Conservation (phyloP, 2,113 vertebrate genomes). For the Passer montanus region DNA sequence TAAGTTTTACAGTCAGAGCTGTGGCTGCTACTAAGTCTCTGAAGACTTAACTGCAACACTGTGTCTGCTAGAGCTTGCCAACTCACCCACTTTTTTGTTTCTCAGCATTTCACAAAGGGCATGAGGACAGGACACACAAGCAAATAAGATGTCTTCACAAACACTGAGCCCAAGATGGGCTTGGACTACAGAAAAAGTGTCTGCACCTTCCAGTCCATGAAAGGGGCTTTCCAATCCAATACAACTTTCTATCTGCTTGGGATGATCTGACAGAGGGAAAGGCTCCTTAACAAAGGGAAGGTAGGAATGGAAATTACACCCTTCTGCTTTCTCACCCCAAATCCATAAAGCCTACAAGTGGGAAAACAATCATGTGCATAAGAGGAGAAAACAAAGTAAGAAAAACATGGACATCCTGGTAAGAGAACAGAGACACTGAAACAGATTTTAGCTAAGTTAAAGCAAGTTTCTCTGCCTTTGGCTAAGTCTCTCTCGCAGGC, state of each 20-base stretch:
- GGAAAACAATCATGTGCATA: not conserved
- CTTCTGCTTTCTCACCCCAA: not conserved
- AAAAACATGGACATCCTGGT: not conserved
- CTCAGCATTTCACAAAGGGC: not conserved
- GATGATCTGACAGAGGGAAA: not conserved
- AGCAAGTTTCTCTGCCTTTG: not conserved
- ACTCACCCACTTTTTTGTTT: not conserved
- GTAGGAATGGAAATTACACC: not conserved
- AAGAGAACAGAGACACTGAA: not conserved
- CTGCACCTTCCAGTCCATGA: not conserved
- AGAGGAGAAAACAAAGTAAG: not conserved
- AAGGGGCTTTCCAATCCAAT: not conserved
- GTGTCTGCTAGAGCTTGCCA: not conserved
- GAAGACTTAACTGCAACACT: not conserved
- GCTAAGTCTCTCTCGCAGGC: not conserved
- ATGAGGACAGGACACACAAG: not conserved
- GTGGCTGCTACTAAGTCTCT: not conserved
- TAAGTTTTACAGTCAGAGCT: not conserved
- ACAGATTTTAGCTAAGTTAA: not conserved
- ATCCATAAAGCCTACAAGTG: not conserved
- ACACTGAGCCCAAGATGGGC: not conserved
- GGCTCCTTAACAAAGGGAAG: not conserved
- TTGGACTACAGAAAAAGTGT: not conserved
- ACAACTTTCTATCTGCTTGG: not conserved
- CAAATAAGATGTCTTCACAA: not conserved